phyloP scores from a whole-genome alignment of 2,113 vertebrate species.

The Ictalurus furcatus region DNA sequence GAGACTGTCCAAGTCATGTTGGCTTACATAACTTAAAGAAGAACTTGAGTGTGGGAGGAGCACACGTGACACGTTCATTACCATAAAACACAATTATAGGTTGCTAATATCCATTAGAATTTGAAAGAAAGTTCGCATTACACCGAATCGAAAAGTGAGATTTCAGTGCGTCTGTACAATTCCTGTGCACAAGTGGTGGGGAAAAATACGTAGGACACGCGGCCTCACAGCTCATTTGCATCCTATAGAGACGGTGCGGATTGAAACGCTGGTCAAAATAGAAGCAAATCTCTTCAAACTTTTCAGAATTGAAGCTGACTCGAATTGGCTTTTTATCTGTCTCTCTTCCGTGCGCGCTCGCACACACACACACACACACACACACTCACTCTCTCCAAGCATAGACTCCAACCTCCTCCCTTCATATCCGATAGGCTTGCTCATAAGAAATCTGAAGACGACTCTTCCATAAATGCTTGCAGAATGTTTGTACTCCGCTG shows the following conservation, averaged over 20 bases:
- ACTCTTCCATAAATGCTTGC: conserved; percentile 46
- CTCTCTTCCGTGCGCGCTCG: not conserved
- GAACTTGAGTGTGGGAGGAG: too few species aligned
- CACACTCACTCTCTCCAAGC: not conserved
- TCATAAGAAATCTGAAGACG: conserved; percentile 60
- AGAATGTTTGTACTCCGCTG: conserved; percentile 42
- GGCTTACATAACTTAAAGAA: not conserved
- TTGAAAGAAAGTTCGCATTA: not conserved
- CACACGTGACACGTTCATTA: not conserved
- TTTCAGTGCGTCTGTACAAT: not conserved
- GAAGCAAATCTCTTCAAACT: not conserved
- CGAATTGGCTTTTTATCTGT: not conserved
- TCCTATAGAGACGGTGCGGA: not conserved
- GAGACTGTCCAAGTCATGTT: not conserved
- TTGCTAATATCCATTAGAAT: not conserved
- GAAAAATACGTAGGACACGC: not conserved
- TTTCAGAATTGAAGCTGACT: not conserved
- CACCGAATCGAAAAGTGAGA: not conserved
- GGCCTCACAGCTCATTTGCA: not conserved
- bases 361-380: not conserved
- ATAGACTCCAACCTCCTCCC: conserved; percentile 19
- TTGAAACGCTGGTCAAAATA: not conserved
- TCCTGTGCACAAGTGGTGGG: not conserved
- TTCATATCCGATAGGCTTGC: conserved; percentile 58
- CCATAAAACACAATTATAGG: not conserved